Conservation (phyloP, 2,113 vertebrate species). For the Ochotona curzoniae region DNA sequence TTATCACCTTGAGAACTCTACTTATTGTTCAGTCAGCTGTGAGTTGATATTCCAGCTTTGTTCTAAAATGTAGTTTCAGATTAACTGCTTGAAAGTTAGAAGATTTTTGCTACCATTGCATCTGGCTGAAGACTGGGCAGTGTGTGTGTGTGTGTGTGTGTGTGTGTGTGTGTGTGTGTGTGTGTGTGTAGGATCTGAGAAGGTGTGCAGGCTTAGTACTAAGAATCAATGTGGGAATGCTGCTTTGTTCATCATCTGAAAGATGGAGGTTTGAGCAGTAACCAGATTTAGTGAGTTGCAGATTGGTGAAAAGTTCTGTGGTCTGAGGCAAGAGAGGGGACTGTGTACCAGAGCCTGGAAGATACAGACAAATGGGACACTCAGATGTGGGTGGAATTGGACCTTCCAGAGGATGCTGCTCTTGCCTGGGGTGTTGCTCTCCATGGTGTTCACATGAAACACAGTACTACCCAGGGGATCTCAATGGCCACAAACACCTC, state of each 20-base stretch:
- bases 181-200: background rate
- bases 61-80: constrained; percentile 43
- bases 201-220: constrained; percentile 4
- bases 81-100: background rate
- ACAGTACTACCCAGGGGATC: background rate
- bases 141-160: no score
- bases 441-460: no score
- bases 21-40: background rate
- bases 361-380: background rate
- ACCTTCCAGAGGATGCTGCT: background rate
- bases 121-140: constrained; percentile 30
- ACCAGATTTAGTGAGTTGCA: constrained; percentile 40
- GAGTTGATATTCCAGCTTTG: background rate
- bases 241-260: background rate
- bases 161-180: no score
- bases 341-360: background rate
- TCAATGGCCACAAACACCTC: background rate
- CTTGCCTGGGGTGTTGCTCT: background rate
- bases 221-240: background rate
- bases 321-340: background rate
- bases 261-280: background rate
- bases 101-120: background rate
- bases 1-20: constrained; percentile 1
- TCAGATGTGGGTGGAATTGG: background rate
- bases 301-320: background rate